Percentiles rank a stretch among this genome's conserved stretches.
These are phyloP conservation scores for Echinops telfairi DNA, from an alignment of 2,113 vertebrate genomes.

Conservation along the genomic window DNA sequence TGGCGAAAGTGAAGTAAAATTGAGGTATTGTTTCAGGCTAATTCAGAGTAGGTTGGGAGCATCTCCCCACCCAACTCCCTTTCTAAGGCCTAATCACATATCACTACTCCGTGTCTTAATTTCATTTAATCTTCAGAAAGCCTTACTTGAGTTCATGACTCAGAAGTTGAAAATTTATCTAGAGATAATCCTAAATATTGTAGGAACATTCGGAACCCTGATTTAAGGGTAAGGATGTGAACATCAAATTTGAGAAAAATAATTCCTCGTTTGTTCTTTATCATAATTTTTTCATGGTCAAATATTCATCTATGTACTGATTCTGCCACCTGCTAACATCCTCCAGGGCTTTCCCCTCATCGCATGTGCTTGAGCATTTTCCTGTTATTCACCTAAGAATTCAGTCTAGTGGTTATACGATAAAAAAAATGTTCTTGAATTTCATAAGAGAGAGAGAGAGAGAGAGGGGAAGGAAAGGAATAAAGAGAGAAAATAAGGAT, in stretches of 20 bases:
- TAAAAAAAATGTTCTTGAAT: constrained; percentile 11
- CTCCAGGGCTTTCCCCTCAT: constrained; percentile 10
- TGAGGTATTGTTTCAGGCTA: constrained; percentile 31
- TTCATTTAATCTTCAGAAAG: constrained; percentile 34
- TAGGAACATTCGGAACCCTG: background rate
- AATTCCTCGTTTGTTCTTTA: constrained; percentile 50
- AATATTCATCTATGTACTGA: background rate
- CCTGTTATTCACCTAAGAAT: constrained; percentile 16
- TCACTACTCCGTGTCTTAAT: constrained; percentile 54
- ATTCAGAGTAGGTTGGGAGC: constrained; percentile 23
- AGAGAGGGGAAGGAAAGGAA: accelerated
- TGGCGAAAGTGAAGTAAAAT: constrained; percentile 76
- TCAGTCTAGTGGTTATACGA: constrained; percentile 7
- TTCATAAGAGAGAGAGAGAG: background rate
- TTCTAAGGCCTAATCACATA: constrained; percentile 16
- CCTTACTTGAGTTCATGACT: background rate
- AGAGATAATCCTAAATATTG: background rate
- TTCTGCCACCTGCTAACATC: background rate
- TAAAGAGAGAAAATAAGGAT: background rate
- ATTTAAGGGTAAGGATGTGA: background rate
- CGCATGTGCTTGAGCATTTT: constrained; percentile 35
- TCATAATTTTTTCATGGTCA: background rate
- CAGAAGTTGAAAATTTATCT: constrained; percentile 26
- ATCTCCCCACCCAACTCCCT: constrained; percentile 19
- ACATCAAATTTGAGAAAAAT: constrained; percentile 55